These are phyloP conservation scores for Ctenopoma kingsleyae DNA, from an alignment of 2,797 vertebrate species.

Conservation along the genomic window DNA sequence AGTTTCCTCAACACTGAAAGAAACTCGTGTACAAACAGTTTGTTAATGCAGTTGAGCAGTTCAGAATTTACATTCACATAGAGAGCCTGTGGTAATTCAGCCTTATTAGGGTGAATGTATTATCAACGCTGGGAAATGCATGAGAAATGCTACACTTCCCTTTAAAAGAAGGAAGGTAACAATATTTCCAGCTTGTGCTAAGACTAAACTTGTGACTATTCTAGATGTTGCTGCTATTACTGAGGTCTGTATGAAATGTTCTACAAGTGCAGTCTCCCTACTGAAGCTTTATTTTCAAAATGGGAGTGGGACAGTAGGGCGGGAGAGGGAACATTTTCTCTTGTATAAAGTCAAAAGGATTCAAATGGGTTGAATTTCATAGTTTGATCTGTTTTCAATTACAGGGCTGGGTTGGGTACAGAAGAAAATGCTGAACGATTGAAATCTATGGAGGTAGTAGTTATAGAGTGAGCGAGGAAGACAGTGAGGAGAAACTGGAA, in stretches of 20 bases:
- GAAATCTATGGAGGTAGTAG: constrained; percentile 66
- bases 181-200: constrained; percentile 47
- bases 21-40: constrained; percentile 11
- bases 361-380: constrained; percentile 74
- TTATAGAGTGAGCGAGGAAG: constrained; percentile 34
- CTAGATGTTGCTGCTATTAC: constrained; percentile 53
- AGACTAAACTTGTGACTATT: constrained; percentile 56
- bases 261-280: constrained; percentile 41
- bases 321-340: constrained; percentile 54
- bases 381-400: constrained; percentile 85
- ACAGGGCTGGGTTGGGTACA: constrained; percentile 44
- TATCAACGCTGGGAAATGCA: constrained; percentile 7
- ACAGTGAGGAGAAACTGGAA: constrained; percentile 27
- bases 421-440: constrained; percentile 73
- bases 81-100: constrained; percentile 28
- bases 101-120: constrained; percentile 23
- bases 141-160: constrained; percentile 28
- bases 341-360: constrained; percentile 67
- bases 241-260: constrained; percentile 49
- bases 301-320: constrained; percentile 43
- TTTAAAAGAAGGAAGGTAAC: constrained; percentile 40
- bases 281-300: constrained; percentile 60
- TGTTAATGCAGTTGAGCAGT: constrained; percentile 3
- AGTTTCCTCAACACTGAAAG: not conserved
- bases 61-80: constrained; percentile 16